Evolutionary conservation across 2,113 vertebrate species (phyloP).

Genomic region (Tenebrosternarchus preto): DNA sequence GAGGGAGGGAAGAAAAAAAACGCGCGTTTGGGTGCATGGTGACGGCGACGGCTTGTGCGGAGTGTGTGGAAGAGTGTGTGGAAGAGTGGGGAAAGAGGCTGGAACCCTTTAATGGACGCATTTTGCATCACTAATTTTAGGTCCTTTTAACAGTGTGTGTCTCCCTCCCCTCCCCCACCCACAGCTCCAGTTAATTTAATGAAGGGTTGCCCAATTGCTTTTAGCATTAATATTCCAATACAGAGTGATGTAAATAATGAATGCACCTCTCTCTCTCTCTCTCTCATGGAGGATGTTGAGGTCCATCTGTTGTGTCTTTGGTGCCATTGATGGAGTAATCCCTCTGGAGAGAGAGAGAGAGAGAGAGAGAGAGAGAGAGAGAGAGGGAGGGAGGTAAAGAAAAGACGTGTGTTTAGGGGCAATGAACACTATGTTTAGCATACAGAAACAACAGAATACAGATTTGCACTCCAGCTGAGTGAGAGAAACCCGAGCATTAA

Average conservation of each 20-base stretch:
- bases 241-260: constrained; percentile 81
- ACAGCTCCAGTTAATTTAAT: constrained; percentile 77
- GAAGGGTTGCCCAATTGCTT: constrained; percentile 79
- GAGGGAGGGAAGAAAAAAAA: constrained; percentile 68
- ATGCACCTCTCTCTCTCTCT: constrained; percentile 63
- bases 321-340: constrained; percentile 65
- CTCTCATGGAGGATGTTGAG: constrained; percentile 73
- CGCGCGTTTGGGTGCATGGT: constrained; percentile 61
- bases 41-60: constrained; percentile 56
- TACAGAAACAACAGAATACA: constrained; percentile 1
- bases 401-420: neutral
- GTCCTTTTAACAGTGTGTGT: constrained; percentile 75
- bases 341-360: constrained; percentile 34
- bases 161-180: constrained; percentile 44
- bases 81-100: constrained; percentile 54
- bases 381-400: constrained; percentile 32
- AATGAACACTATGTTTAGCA: neutral
- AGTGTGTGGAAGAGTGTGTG: constrained; percentile 47
- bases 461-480: neutral
- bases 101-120: constrained; percentile 75
- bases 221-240: constrained; percentile 91
- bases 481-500: neutral
- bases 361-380: constrained; percentile 40
- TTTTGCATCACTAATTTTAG: constrained; percentile 82
- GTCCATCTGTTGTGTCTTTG: constrained; percentile 74